phyloP scores from a whole-genome alignment of 2,797 vertebrate species.

The Streptopelia turtur region DNA sequence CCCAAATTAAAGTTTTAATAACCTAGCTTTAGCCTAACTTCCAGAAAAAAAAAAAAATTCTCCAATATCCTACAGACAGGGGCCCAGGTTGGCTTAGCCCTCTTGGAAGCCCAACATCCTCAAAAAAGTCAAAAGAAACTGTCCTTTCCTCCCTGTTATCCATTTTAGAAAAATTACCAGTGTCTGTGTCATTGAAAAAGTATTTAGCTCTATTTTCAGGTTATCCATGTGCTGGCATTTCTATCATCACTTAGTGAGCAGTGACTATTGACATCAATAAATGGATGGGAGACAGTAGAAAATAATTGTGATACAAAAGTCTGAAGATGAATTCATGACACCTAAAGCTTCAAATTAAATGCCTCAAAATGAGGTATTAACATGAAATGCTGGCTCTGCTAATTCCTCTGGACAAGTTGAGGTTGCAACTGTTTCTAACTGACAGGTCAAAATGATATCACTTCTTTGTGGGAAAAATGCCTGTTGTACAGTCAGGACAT shows the following conservation, averaged over 20 bases:
- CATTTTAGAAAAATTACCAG: neutral
- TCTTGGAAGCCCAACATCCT: neutral
- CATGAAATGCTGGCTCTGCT: neutral
- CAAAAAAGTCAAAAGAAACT: neutral
- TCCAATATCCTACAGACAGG: neutral
- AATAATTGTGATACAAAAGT: constrained; percentile 27
- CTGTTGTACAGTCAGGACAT: neutral
- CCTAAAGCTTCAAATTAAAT: constrained; percentile 38
- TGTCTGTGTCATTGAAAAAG: neutral
- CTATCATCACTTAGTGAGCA: constrained; percentile 1
- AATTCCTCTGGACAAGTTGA: neutral
- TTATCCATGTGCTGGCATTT: neutral
- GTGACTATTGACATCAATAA: constrained; percentile 28
- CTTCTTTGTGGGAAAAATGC: neutral
- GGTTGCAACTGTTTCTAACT: neutral
- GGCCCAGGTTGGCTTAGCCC: neutral
- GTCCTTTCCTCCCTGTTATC: neutral
- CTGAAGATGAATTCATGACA: constrained; percentile 13
- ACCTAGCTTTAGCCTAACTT: neutral
- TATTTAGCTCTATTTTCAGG: constrained; percentile 20
- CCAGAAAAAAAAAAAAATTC: neutral
- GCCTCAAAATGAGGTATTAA: constrained; percentile 33
- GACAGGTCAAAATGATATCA: neutral
- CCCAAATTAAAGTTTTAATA: neutral
- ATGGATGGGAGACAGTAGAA: neutral